Percentiles rank a stretch among this genome's conserved stretches.
These are phyloP conservation scores for Galerucella nymphaeae DNA, from an alignment of 2,888 invertebrate species.

Conservation along the genomic window DNA sequence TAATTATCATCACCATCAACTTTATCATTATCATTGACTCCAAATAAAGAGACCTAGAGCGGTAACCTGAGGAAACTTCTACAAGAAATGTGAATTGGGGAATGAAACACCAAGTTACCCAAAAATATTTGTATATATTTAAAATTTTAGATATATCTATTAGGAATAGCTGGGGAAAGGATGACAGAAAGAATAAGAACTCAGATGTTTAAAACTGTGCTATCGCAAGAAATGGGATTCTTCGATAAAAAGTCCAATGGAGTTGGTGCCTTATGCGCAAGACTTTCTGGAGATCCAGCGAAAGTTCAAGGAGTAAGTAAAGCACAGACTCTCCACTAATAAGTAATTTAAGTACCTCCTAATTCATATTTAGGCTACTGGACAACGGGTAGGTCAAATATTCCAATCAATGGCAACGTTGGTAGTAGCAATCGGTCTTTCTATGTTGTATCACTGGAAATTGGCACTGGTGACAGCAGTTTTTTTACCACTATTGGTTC, in stretches of 20 bases:
- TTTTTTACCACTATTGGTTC: conserved; percentile 77
- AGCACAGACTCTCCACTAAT: background rate
- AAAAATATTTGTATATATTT: background rate
- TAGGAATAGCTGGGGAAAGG: conserved; percentile 82
- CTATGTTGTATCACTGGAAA: conserved; percentile 80
- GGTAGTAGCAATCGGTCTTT: conserved; percentile 72
- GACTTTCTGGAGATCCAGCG: conserved; percentile 81
- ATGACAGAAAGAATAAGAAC: conserved; percentile 80
- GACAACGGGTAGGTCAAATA: conserved; percentile 83
- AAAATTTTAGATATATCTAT: conserved; percentile 66
- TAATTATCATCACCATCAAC: too few relatives aligned
- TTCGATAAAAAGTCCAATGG: conserved; percentile 79
- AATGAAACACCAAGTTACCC: background rate
- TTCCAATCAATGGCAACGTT: conserved; percentile 79
- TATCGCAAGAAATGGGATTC: conserved; percentile 80
- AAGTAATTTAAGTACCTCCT: background rate
- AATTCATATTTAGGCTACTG: conserved; percentile 73
- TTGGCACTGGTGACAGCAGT: conserved; percentile 78
- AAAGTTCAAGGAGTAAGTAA: conserved; percentile 79
- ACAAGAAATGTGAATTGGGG: background rate
- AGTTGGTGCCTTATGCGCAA: conserved; percentile 79
- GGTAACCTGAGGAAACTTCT: too few relatives aligned
- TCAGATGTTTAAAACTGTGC: conserved; percentile 73
- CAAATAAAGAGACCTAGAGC: too few relatives aligned
- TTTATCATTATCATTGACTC: too few relatives aligned